Evolutionary conservation across 2,113 vertebrate species (phyloP).

Genomic region (Ophthalmolycus amberensis): DNA sequence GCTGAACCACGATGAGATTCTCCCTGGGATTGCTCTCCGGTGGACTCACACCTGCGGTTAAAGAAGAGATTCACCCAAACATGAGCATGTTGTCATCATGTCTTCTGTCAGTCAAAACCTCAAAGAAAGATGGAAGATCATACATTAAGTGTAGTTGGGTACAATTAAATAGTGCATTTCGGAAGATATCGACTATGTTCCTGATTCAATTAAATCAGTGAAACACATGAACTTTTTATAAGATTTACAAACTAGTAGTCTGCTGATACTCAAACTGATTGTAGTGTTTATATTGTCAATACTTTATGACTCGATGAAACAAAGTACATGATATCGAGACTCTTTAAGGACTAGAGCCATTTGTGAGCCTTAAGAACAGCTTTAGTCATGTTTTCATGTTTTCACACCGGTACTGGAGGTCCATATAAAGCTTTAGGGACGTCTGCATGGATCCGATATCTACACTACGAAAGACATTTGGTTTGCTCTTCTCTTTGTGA

Average conservation of each 20-base stretch:
- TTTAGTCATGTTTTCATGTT: not conserved
- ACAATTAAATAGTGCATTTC: not conserved
- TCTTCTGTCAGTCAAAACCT: not conserved
- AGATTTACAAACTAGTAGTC: not conserved
- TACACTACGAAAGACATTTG: not conserved
- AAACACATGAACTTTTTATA: not conserved
- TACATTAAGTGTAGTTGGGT: not conserved
- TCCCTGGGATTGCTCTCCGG: constrained; percentile 89
- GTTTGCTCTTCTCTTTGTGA: not conserved
- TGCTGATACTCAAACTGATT: not conserved
- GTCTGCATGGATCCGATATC: no score
- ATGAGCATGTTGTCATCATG: not conserved
- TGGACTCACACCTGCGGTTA: constrained; percentile 84
- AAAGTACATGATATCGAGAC: not conserved
- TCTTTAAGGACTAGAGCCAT: not conserved
- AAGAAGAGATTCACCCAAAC: not conserved
- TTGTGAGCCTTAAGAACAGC: not conserved
- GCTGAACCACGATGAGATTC: constrained; percentile 85
- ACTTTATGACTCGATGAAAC: no score
- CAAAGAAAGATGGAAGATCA: not conserved
- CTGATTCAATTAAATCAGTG: not conserved
- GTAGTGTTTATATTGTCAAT: not conserved
- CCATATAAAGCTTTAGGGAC: no score
- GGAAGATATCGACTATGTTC: not conserved
- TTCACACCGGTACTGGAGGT: not conserved